These are phyloP conservation scores for Perca fluviatilis DNA, from an alignment of 2,113 vertebrate genomes.

Conservation along the genomic window DNA sequence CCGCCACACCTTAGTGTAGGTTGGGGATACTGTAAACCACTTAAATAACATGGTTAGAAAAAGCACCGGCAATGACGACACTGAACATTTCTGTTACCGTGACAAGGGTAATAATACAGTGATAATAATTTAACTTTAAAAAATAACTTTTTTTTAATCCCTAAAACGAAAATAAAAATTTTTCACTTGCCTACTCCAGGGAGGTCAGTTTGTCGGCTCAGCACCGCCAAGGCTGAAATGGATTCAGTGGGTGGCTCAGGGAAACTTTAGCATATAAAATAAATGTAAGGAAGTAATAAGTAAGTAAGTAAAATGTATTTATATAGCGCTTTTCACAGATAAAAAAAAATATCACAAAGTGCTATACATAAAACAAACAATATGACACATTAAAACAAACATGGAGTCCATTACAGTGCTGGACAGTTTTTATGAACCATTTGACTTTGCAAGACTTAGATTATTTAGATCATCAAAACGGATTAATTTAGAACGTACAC, in stretches of 20 bases:
- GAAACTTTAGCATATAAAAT: neutral
- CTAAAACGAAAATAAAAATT: neutral
- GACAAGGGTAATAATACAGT: slow-evolving; percentile 17
- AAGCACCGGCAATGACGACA: neutral
- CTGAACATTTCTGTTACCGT: slow-evolving; percentile 12
- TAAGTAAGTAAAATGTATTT: too few relatives aligned
- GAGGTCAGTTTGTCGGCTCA: slow-evolving; percentile 29
- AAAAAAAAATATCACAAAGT: too few relatives aligned
- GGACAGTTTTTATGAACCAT: neutral
- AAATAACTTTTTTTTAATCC: neutral
- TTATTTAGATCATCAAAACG: slow-evolving; percentile 4
- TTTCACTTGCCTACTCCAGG: neutral
- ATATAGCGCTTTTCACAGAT: too few relatives aligned
- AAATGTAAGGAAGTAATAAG: too few relatives aligned
- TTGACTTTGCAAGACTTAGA: slow-evolving; percentile 1
- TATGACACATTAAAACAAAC: too few relatives aligned
- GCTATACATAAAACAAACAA: too few relatives aligned
- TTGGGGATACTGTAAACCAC: slow-evolving; percentile 1
- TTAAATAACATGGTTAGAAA: neutral
- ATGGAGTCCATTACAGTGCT: neutral
- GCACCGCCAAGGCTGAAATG: neutral
- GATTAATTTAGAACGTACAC: neutral
- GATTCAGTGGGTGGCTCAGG: slow-evolving; percentile 13
- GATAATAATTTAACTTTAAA: too few relatives aligned
- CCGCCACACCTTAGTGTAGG: slow-evolving; percentile 7